These are phyloP conservation scores for Enteromius thamalakanensis DNA, from an alignment of 2,797 vertebrate genomes.

Conservation along the genomic window DNA sequence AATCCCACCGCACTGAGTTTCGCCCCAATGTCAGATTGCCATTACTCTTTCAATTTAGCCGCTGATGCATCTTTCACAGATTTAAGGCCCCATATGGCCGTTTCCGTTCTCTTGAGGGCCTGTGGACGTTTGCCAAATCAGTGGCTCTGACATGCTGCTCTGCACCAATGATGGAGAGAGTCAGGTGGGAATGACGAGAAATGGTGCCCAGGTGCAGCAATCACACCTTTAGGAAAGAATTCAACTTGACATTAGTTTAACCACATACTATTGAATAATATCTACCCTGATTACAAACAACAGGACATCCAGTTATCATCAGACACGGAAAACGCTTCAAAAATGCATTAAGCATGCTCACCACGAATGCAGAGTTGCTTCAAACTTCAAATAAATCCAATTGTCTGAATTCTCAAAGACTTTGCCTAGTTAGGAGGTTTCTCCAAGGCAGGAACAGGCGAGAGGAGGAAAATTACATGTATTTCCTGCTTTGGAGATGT, in stretches of 20 bases:
- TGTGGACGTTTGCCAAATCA: conserved; percentile 62
- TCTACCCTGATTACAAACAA: conserved; percentile 46
- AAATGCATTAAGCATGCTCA: conserved; percentile 21
- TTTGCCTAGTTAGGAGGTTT: not conserved
- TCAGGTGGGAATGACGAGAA: conserved; percentile 72
- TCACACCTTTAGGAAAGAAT: conserved; percentile 56
- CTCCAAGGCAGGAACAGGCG: not conserved
- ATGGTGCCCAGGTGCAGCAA: conserved; percentile 73
- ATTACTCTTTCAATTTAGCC: conserved; percentile 86
- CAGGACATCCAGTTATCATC: conserved; percentile 33
- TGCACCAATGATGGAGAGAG: conserved; percentile 61
- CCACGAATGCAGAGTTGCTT: conserved; percentile 8
- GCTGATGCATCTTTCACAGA: conserved; percentile 73
- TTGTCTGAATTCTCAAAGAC: conserved; percentile 16
- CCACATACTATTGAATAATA: conserved; percentile 54
- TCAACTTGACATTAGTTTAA: conserved; percentile 42
- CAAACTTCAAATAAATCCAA: not conserved
- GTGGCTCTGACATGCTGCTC: conserved; percentile 64
- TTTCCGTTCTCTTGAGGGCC: conserved; percentile 68
- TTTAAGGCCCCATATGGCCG: conserved; percentile 73
- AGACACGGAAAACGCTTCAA: conserved; percentile 10
- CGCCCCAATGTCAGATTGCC: conserved; percentile 72
- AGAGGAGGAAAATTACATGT: not conserved
- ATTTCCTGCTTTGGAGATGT: not conserved
- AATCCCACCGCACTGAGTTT: conserved; percentile 71